Evolutionary conservation across 2,113 vertebrate genomes (phyloP).

Genomic region (Gnathonemus echidnorhynchus): DNA sequence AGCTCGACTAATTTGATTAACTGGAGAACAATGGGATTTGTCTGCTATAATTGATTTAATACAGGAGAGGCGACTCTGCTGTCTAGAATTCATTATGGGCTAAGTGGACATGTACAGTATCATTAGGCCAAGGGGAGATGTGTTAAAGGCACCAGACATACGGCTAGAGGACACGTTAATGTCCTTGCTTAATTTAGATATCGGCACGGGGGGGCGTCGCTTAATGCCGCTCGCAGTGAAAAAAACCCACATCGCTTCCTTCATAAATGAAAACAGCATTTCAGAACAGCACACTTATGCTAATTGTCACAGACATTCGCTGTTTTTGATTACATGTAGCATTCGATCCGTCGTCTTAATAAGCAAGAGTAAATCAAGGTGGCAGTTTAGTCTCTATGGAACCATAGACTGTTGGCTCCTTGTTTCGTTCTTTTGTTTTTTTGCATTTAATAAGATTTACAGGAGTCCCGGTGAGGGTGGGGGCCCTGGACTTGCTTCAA

Average conservation of each 20-base stretch:
- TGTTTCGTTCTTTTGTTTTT: background rate
- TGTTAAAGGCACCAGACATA: background rate
- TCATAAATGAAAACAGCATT: background rate
- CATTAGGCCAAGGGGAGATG: slow-evolving; percentile 1
- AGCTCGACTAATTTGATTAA: slow-evolving; percentile 15
- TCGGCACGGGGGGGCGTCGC: background rate
- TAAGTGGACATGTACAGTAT: slow-evolving; percentile 17
- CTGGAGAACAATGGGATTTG: slow-evolving; percentile 14
- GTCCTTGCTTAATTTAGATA: background rate
- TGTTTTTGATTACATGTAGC: background rate
- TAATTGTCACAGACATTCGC: background rate
- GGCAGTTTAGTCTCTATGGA: background rate
- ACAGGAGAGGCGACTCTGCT: slow-evolving; percentile 1
- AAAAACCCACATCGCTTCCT: background rate
- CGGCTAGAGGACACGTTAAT: background rate
- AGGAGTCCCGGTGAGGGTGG: background rate
- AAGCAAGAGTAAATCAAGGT: background rate
- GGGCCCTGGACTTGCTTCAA: background rate
- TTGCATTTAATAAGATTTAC: background rate
- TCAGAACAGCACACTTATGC: background rate
- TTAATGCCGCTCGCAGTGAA: background rate
- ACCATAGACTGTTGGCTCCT: background rate
- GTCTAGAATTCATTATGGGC: slow-evolving; percentile 10
- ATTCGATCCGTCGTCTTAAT: background rate
- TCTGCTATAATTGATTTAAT: slow-evolving; percentile 16